Base-by-base conservation (phyloP, 2,888 invertebrate genomes). In the Oxytorus armatus region DNA sequence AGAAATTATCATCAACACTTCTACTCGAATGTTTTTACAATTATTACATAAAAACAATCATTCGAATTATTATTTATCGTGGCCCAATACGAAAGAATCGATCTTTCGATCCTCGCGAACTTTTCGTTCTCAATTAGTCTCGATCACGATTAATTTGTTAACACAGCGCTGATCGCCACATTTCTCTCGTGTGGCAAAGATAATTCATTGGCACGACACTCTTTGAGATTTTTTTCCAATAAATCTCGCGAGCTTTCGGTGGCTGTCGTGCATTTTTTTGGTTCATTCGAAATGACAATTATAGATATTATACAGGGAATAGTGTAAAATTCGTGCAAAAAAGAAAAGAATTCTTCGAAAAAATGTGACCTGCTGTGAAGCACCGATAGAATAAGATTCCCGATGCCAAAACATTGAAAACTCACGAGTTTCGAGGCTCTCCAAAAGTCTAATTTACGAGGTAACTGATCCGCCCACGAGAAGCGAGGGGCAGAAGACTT, bases 381-480 rank as follows among this genome's bases (percentile, higher is more conserved):
- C 59, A 4, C 14, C 49, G 59, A 39, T 10, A 53, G 33, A 10
- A 16, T 47, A 57, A 55, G 39, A 51, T 53, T 75, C 42, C 72
- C n/a, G n/a, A n/a, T 47, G 53, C 76, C 72, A 74, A 88, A 90
- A 90, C 89, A 89, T 85, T 84, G 88, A 82, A 87, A 87, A 87
- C 83, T 85, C 87, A 86, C 89, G 88, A 3, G 25, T 16, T 63
- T 90, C 89, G 89, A 88, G 88, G 88, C 84, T 88, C 85, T 74
- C 77, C 87, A 85, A 79, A 85, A 84, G 85, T 89, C 88, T 89
- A 89, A 90, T 89, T 76, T 76, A 79, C 79, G 76, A 79, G 89
- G 86, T 87, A 85, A 86, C 88, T 86, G 88, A 86, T 87, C 89
- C 89, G 89, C 89, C 90, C 88, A 90, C 89, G 85, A n/a, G n/a